Conservation (phyloP, 2,888 invertebrate species). For the Actias luna region DNA sequence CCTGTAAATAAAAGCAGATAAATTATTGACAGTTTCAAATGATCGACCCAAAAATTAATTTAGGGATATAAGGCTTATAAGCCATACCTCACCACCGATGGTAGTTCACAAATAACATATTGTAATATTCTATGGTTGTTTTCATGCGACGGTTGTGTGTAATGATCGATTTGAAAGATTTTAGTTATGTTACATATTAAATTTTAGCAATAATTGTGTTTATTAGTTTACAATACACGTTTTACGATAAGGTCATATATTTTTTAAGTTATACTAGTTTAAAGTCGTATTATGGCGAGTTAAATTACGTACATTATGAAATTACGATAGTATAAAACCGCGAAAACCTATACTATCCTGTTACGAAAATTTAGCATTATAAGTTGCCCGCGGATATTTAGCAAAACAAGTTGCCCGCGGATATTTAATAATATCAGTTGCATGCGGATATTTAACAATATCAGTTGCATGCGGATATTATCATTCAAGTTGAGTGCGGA, state of each 20-base stretch:
- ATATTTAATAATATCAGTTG: no score
- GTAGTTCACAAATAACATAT: slow-evolving; percentile 12
- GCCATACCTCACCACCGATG: slow-evolving; percentile 6
- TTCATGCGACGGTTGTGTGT: neutral
- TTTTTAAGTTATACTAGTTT: neutral
- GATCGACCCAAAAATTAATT: neutral
- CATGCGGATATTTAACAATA: no score
- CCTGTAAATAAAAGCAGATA: neutral
- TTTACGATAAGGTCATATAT: neutral
- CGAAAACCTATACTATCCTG: no score
- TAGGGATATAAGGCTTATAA: neutral
- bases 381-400: no score
- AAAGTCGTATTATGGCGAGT: no score
- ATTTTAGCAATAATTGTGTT: neutral
- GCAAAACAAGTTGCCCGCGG: no score
- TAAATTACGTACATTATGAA: no score
- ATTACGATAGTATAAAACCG: no score
- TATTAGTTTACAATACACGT: neutral
- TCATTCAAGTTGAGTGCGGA: no score
- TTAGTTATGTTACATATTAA: neutral
- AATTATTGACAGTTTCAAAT: neutral
- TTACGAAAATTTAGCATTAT: no score
- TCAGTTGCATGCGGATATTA: no score
- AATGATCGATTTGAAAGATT: neutral
- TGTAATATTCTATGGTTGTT: neutral